Evolutionary conservation across 2,888 invertebrate species (phyloP).

Genomic region (Epiblema foenella): DNA sequence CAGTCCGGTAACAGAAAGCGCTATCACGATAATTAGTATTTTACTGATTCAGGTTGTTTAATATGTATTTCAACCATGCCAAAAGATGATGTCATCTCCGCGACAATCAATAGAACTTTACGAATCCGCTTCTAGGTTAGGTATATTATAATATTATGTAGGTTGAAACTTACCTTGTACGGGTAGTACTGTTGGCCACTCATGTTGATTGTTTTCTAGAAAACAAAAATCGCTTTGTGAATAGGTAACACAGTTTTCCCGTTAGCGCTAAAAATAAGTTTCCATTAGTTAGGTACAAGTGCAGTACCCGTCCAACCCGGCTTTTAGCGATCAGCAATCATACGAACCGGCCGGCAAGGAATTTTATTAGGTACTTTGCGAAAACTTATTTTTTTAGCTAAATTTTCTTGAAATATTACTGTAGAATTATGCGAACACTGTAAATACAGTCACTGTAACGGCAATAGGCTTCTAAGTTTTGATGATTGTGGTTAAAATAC

Average conservation of each 20-base stretch:
- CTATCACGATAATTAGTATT: neutral
- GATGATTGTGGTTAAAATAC: slow-evolving; percentile 52
- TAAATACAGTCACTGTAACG: slow-evolving; percentile 21
- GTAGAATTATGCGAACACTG: slow-evolving; percentile 9
- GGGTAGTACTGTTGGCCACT: slow-evolving; percentile 93
- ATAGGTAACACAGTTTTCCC: slow-evolving; percentile 55
- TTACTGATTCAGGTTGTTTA: slow-evolving; percentile 21
- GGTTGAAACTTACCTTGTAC: slow-evolving; percentile 89
- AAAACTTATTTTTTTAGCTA: slow-evolving; percentile 30
- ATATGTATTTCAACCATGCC: slow-evolving; percentile 58
- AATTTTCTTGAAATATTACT: neutral
- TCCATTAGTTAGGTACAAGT: slow-evolving; percentile 54
- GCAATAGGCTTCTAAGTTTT: slow-evolving; percentile 1
- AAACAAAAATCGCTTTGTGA: slow-evolving; percentile 52
- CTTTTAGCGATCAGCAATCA: slow-evolving; percentile 60
- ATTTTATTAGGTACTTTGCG: slow-evolving; percentile 30
- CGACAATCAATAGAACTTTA: slow-evolving; percentile 67
- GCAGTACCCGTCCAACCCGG: slow-evolving; percentile 64
- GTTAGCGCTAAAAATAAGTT: slow-evolving; percentile 70
- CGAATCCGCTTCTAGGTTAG: slow-evolving; percentile 32
- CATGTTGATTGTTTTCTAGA: slow-evolving; percentile 84
- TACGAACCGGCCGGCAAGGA: slow-evolving; percentile 46
- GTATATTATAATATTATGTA: slow-evolving; percentile 54
- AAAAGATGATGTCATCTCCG: slow-evolving; percentile 79
- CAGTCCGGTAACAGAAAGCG: neutral